Evolutionary conservation across 64 coral and sea anemone species (phyloP).

Genomic region (Pocillopora verrucosa): DNA sequence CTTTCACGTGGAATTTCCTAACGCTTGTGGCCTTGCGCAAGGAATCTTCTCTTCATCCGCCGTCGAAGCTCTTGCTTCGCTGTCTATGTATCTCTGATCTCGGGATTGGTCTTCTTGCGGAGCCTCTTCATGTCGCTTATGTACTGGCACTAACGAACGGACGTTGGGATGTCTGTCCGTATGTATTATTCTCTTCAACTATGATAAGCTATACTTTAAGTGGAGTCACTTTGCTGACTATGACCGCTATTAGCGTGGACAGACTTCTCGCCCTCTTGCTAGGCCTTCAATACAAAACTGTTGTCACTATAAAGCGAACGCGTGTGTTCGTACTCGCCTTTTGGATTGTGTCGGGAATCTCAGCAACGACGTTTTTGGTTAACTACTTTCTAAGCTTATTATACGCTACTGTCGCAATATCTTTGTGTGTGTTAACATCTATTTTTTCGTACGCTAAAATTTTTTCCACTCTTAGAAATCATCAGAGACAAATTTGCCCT

Average conservation of each 20-base stretch:
- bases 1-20: slow-evolving; percentile 2
- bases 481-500: neutral
- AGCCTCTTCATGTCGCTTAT: neutral
- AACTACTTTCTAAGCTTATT: neutral
- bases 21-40: slow-evolving; percentile 9
- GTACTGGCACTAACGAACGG: neutral
- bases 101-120: neutral
- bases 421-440: neutral
- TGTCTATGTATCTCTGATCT: neutral
- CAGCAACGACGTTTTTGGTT: neutral
- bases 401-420: neutral
- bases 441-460: neutral
- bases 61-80: slow-evolving; percentile 17
- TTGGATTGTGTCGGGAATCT: neutral
- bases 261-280: slow-evolving; percentile 10
- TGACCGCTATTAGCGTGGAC: neutral
- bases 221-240: slow-evolving; percentile 2
- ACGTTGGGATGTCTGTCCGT: neutral
- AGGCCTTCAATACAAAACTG: neutral
- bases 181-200: neutral
- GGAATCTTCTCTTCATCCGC: slow-evolving; percentile 5
- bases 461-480: neutral
- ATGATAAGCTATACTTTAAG: neutral
- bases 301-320: slow-evolving; percentile 4
- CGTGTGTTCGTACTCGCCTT: neutral